Conservation (phyloP, 2,113 vertebrate species). For the Diglossa brunneiventris region DNA sequence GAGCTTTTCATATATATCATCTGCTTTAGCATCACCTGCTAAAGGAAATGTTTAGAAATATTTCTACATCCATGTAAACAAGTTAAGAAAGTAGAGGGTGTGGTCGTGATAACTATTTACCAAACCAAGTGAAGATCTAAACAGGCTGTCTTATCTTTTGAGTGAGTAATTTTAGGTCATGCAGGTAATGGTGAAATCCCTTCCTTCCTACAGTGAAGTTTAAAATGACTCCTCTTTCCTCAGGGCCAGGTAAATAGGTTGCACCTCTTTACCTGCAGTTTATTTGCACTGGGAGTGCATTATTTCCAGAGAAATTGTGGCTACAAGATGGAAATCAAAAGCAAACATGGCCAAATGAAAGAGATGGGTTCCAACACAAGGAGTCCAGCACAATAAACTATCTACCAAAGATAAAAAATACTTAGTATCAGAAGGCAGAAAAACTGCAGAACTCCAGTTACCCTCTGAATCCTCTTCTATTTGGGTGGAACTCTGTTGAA, state of each 20-base stretch:
- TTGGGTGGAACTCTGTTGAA: background rate
- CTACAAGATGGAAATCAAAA: background rate
- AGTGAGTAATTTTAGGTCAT: constrained; percentile 13
- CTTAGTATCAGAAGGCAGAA: background rate
- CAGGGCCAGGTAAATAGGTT: background rate
- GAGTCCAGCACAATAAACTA: background rate
- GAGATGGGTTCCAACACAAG: background rate
- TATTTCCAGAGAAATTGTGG: background rate
- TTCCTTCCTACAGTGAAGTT: constrained; percentile 8
- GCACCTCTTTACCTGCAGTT: background rate
- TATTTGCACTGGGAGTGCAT: constrained; percentile 34
- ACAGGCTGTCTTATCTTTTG: constrained; percentile 53
- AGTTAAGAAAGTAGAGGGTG: constrained; percentile 9
- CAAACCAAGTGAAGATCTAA: constrained; percentile 34
- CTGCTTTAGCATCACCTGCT: background rate
- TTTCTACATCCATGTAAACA: constrained; percentile 32
- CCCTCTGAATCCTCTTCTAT: background rate
- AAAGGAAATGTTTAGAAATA: constrained; percentile 16
- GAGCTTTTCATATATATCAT: background rate
- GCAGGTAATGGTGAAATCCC: background rate
- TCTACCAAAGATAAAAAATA: background rate
- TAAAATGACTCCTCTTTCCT: background rate
- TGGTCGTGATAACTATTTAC: constrained; percentile 27
- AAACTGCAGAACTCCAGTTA: background rate
- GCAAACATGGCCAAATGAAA: background rate